phyloP scores from a whole-genome alignment of 2,797 vertebrate species.

The Sebastes kiyomatsui region DNA sequence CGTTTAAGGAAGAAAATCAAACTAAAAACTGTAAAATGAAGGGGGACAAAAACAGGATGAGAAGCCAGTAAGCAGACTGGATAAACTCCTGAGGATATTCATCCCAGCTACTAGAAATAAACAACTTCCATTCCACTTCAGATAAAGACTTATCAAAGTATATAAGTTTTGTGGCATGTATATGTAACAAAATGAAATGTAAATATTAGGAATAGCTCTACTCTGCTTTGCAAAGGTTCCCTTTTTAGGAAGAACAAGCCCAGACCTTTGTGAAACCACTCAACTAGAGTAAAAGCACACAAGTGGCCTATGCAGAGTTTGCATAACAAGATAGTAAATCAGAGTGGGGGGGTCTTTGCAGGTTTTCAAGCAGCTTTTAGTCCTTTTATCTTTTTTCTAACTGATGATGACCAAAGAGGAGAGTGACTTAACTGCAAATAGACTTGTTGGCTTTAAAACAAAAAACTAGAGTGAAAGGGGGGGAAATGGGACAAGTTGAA shows the following conservation, averaged over 20 bases:
- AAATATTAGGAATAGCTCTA: constrained; percentile 39
- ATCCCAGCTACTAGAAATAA: neutral
- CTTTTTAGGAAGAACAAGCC: constrained; percentile 44
- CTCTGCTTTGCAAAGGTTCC: neutral
- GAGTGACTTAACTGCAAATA: constrained; percentile 25
- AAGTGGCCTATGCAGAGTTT: constrained; percentile 14
- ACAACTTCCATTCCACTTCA: neutral
- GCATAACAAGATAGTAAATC: constrained; percentile 48
- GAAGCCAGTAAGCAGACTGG: neutral
- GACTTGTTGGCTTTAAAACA: neutral
- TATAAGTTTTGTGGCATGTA: neutral
- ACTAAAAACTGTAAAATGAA: neutral
- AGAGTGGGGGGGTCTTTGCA: constrained; percentile 12
- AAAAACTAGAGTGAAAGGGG: neutral
- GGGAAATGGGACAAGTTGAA: neutral
- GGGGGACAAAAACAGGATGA: neutral
- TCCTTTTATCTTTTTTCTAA: constrained; percentile 34
- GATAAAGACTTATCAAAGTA: constrained; percentile 4
- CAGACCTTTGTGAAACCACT: constrained; percentile 30
- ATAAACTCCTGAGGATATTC: neutral
- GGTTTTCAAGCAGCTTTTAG: constrained; percentile 27
- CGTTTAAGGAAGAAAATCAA: neutral
- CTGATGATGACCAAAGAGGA: constrained; percentile 15
- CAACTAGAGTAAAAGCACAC: constrained; percentile 6
- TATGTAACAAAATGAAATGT: constrained; percentile 27